Base-by-base conservation (phyloP, 2,797 vertebrate species). In the Propithecus perrieri region DNA sequence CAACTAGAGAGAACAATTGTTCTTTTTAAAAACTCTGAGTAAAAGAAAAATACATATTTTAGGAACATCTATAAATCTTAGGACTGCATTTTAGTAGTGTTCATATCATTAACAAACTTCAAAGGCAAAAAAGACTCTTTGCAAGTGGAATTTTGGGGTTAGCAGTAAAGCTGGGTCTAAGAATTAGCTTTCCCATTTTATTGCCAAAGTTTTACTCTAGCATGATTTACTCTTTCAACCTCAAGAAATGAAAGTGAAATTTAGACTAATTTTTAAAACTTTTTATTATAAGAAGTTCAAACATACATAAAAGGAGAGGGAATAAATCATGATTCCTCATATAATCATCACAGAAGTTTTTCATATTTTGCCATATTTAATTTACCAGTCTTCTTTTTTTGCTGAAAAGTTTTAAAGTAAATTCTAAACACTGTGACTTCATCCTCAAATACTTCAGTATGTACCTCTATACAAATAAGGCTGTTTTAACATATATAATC, bases 71-170 rank as follows among this genome's bases (percentile, higher is more conserved):
- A 57, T 81, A 94, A 84, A 80, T 96, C 91, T 96, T 84, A 94
- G 85, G 20, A 83, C 41, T 96, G 35, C 11, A 59, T 76, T 95
- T 96, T 85, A 67, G 69, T 28, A 89, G 43, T 71, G 55, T 93
- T 96, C 55, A 61, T 85, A 48, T 89, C 65, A 95, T 93, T 95
- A 97, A 83, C 43, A 81, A 94, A 96, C 69, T 94, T 94, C 59
- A 89, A 96, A 97, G 83, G 63, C 89, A 94, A 92, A 72, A 93
- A 94, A 80, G 30, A 87, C 59, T 75, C 59, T 93, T 84, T 41
- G 28, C 57, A 94, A 93, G 91, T 79, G 26, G 38, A 90, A 96
- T 92, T 97, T 96, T 43, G 22, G 81, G 57, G 59, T 95, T 71
- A 89, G 41, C 35, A 65, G 1, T 76, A 93, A 89, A 80, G 65